Evolutionary conservation across 37 sponge, comb jelly and placozoan genomes (phyloP).

Genomic region (Hexactinellida sp.): DNA sequence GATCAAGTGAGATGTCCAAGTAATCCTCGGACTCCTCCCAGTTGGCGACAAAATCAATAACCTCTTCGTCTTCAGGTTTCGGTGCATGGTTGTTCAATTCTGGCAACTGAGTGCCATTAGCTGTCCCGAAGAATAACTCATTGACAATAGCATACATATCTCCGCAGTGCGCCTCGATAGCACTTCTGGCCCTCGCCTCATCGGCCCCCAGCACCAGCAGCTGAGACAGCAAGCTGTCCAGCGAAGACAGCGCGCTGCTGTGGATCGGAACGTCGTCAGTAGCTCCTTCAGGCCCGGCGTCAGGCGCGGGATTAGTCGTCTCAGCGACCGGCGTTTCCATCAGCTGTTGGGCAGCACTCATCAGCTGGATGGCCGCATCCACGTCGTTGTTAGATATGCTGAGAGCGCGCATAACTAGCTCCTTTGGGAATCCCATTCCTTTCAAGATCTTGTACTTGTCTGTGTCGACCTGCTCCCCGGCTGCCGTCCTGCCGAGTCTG

Average conservation of each 20-base stretch:
- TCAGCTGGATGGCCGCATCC: background rate
- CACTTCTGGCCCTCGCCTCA: background rate
- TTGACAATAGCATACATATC: background rate
- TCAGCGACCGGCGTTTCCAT: background rate
- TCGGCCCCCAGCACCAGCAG: background rate
- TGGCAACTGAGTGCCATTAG: background rate
- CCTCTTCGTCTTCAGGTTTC: constrained; percentile 11
- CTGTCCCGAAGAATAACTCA: constrained; percentile 3
- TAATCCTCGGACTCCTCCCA: background rate
- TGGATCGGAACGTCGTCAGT: background rate
- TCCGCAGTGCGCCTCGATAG: background rate
- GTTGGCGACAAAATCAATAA: background rate
- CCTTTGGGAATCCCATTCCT: constrained; percentile 11
- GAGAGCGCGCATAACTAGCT: background rate
- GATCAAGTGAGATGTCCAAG: background rate
- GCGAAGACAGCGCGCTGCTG: background rate
- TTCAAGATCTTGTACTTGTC: background rate
- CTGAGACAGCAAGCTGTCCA: background rate
- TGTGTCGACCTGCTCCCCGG: background rate
- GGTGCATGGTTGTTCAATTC: background rate
- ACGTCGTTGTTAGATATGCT: background rate
- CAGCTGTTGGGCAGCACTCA: constrained; percentile 13
- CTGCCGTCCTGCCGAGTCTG: background rate
- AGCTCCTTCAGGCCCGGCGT: background rate
- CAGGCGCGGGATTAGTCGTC: background rate